Percentiles rank a stretch among this genome's conserved stretches.
These are phyloP conservation scores for Phlogophora meticulosa DNA, from an alignment of 2,888 invertebrate genomes.

Conservation along the genomic window DNA sequence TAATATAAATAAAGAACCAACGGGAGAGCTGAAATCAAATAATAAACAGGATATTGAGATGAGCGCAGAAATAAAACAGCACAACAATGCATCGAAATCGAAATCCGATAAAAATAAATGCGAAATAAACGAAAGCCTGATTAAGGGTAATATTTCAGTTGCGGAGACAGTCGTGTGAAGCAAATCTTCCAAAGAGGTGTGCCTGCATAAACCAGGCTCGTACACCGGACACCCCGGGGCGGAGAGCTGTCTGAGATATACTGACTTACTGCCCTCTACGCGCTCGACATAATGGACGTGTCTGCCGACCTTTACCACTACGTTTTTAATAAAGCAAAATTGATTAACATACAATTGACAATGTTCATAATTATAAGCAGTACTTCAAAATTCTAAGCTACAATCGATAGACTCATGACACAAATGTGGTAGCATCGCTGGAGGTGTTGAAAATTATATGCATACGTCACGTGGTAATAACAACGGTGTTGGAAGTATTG, in stretches of 20 bases:
- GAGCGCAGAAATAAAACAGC: constrained; percentile 54
- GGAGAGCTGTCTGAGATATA: constrained; percentile 74
- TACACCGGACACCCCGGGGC: constrained; percentile 83
- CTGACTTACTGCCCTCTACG: constrained; percentile 69
- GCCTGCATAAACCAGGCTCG: constrained; percentile 78
- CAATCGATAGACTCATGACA: constrained; percentile 36
- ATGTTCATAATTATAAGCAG: constrained; percentile 52
- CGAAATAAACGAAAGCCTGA: constrained; percentile 72
- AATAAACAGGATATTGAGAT: constrained; percentile 36
- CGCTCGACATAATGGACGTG: constrained; percentile 56
- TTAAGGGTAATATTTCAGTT: constrained; percentile 79
- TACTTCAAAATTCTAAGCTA: constrained; percentile 37
- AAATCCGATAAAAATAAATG: constrained; percentile 71
- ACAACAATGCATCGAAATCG: constrained; percentile 62
- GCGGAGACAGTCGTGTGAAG: constrained; percentile 76
- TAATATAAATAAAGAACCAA: constrained; percentile 21
- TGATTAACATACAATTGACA: constrained; percentile 65
- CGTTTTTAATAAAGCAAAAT: constrained; percentile 52
- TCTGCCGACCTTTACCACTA: constrained; percentile 62
- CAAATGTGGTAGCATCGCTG: constrained; percentile 37
- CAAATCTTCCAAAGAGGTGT: constrained; percentile 77
- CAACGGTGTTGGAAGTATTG: constrained; percentile 2
- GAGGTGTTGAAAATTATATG: constrained; percentile 17
- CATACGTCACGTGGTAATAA: constrained; percentile 23
- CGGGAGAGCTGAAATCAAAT: constrained; percentile 17